A percentile compares a stretch with the other conserved stretches of the same genome.
Evolutionary conservation across 2,797 vertebrate genomes (phyloP).

Genomic region (Pseudomugil tenellus): DNA sequence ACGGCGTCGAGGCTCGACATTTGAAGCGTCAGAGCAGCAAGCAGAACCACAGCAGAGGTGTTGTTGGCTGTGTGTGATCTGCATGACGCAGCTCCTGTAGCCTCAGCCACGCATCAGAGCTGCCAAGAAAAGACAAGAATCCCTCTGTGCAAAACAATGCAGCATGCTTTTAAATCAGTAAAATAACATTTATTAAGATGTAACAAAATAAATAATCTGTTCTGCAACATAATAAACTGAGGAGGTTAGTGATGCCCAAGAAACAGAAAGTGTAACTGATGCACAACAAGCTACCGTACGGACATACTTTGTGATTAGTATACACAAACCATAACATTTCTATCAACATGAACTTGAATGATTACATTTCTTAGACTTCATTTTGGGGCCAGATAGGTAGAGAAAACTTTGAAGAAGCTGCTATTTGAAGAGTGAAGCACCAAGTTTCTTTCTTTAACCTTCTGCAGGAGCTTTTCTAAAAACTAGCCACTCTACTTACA

Average conservation of each 20-base stretch:
- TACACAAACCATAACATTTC: conserved; percentile 30
- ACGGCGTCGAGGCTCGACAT: conserved; percentile 43
- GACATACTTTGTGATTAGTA: conserved; percentile 42
- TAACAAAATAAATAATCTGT: conserved; percentile 99
- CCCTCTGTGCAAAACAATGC: conserved; percentile 27
- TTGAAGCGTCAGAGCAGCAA: conserved; percentile 53
- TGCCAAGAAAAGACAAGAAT: conserved; percentile 36
- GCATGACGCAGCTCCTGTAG: conserved; percentile 54
- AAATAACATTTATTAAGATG: conserved; percentile 94
- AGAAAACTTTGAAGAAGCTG: conserved; percentile 14
- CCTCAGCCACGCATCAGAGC: conserved; percentile 39
- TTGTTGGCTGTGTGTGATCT: conserved; percentile 55
- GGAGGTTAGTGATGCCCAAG: conserved; percentile 80
- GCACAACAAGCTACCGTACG: conserved; percentile 59
- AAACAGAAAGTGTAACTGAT: conserved; percentile 59
- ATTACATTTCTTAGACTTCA: conserved; percentile 21
- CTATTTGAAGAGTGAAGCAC: conserved; percentile 49
- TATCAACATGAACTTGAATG: conserved; percentile 30
- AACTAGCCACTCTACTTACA: background rate
- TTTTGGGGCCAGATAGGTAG: background rate
- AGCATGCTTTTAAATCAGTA: conserved; percentile 69
- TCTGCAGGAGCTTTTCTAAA: conserved; percentile 27
- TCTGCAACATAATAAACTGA: conserved; percentile 88
- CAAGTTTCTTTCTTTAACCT: conserved; percentile 29
- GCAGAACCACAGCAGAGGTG: conserved; percentile 65